Evolutionary conservation across 2,797 vertebrate genomes (phyloP), one percentile per base, ranked within the genome.

Genomic region (Chloroceryle amazona): DNA sequence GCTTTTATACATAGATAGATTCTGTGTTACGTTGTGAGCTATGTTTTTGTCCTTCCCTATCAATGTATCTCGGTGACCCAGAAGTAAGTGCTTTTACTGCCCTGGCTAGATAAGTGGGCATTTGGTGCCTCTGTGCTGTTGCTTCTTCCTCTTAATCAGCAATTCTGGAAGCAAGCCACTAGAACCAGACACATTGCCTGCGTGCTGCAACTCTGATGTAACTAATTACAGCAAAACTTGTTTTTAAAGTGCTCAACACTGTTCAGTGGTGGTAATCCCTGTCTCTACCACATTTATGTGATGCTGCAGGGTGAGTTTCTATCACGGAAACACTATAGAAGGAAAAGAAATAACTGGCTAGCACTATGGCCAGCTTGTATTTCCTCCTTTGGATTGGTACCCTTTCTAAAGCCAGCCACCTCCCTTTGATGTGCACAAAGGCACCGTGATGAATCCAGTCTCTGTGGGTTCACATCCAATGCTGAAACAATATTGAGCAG

Each of bases 71-170:
- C 6, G 2, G 67, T 87, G 88, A 94, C 60, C 83, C 92, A 95
- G 92, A 82, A 87, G 71, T 85, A 82, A 90, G 90, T 80, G 88
- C 61, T 96, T 89, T 87, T 74, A 68, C 74, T 93, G 86, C 81
- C 44, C 74, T 92, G 44, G 22, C 73, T 68, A 94, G 96, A 92
- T 96, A 96, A 90, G 41, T 81, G 83, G 52, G 41, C 71, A 35
- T 94, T 92, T 94, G 82, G 78, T 97, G 92, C 74, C 78, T 93
- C 86, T 87, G 22, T 78, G 68, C 47, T 95, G 52, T 54, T 90
- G 80, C 74, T 95, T 89, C 93, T 94, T 96, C 74, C 71, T 72
- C 49, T 78, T 96, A 94, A 92, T 96, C 74, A 68, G 90, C 90
- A 96, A 33, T 89, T 94, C 88, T 80, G 74, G 88, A 96, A 94